Conservation (phyloP, 2,113 vertebrate species). For the Calonectris borealis region DNA sequence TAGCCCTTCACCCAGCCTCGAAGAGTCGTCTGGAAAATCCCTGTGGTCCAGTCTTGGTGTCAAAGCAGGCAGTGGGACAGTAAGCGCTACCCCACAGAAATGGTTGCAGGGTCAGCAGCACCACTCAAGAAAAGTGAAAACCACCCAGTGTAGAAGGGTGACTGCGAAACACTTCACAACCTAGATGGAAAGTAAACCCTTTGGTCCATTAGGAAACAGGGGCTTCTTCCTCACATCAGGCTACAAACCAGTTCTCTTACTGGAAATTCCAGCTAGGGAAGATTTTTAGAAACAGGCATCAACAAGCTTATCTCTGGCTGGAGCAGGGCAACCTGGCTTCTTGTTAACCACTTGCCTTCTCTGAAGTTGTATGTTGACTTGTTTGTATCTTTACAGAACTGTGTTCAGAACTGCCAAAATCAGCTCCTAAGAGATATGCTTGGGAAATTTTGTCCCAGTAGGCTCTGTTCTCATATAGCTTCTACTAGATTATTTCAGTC, state of each 20-base stretch:
- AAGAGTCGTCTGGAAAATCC: background rate
- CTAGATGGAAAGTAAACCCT: background rate
- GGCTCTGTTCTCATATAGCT: slow-evolving; percentile 39
- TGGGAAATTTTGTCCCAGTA: slow-evolving; percentile 8
- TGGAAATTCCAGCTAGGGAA: background rate
- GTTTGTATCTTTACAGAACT: background rate
- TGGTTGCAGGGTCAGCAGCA: background rate
- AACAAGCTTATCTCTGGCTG: background rate
- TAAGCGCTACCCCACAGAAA: background rate
- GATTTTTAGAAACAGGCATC: background rate
- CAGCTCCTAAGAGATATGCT: slow-evolving; percentile 42
- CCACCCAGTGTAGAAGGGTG: background rate
- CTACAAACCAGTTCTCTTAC: background rate
- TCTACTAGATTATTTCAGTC: slow-evolving; percentile 54
- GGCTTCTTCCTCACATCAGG: background rate
- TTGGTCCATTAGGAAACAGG: background rate
- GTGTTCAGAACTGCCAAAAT: background rate
- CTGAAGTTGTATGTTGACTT: background rate
- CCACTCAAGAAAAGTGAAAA: background rate
- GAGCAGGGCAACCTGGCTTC: background rate
- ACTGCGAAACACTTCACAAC: background rate
- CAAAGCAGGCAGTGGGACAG: background rate
- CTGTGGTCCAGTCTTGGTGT: background rate
- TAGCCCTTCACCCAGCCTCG: background rate
- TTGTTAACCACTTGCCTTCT: background rate